A percentile compares a stretch with the other conserved stretches of the same genome.
Conservation (phyloP, 1,140 invertebrate genomes). For the Tetramorium parvispinum region DNA sequence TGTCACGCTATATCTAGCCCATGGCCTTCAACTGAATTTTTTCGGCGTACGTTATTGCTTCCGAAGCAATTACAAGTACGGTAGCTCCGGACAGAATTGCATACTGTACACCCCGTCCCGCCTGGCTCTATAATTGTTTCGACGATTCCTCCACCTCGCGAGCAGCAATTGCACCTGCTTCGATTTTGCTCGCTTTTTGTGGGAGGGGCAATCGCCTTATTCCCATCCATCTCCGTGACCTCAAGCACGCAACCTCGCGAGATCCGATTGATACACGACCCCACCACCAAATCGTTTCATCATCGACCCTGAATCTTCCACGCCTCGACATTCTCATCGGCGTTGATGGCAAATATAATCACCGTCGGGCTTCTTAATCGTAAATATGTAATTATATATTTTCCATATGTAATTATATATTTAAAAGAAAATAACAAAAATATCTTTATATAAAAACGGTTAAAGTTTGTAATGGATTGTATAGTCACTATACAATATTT, state of each 20-base stretch:
- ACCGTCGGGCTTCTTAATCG: background rate
- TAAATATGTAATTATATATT: slow-evolving; percentile 19
- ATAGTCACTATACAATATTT: background rate
- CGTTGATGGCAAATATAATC: background rate
- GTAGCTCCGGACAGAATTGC: slow-evolving; percentile 75
- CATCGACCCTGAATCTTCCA: slow-evolving; percentile 63
- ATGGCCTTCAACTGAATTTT: slow-evolving; percentile 62
- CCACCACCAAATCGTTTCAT: slow-evolving; percentile 62
- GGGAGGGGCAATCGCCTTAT: slow-evolving; percentile 74
- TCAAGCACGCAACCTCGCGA: slow-evolving; percentile 76
- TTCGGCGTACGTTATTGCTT: slow-evolving; percentile 71
- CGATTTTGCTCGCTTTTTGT: slow-evolving; percentile 78
- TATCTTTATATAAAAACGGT: background rate
- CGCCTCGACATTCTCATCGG: slow-evolving; percentile 30
- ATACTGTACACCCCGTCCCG: slow-evolving; percentile 68
- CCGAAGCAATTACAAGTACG: slow-evolving; percentile 77
- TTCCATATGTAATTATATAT: slow-evolving; percentile 13
- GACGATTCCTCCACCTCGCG: slow-evolving; percentile 74
- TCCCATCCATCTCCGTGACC: slow-evolving; percentile 73
- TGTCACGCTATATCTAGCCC: slow-evolving; percentile 37
- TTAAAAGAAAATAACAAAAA: background rate
- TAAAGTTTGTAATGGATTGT: background rate
- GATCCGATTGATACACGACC: slow-evolving; percentile 75
- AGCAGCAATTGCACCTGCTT: slow-evolving; percentile 79
- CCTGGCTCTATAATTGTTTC: slow-evolving; percentile 78